Conservation (phyloP, 2,113 vertebrate species). For the Oryzias javanicus region DNA sequence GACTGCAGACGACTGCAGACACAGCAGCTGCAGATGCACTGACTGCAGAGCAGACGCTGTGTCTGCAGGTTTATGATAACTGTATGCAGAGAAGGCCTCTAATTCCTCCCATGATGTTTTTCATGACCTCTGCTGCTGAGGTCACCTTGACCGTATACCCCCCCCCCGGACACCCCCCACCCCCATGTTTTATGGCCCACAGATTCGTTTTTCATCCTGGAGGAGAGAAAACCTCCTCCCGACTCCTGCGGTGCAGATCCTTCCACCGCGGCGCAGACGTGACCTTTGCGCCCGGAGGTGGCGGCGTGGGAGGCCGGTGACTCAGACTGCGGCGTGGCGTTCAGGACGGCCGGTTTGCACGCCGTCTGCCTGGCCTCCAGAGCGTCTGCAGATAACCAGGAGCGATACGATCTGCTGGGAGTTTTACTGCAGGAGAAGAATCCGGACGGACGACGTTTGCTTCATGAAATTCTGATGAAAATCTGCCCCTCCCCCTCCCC, state of each 20-base stretch:
- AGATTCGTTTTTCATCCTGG: conserved; percentile 24
- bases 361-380: not conserved
- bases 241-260: conserved; percentile 5
- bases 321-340: conserved; percentile 9
- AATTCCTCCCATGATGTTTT: conserved; percentile 1
- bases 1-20: no score
- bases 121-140: not conserved
- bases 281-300: conserved; percentile 58
- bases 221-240: not conserved
- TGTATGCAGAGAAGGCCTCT: no score
- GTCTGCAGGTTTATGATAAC: no score
- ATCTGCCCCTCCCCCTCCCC: not conserved
- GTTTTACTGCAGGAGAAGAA: conserved; percentile 10
- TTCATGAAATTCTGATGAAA: conserved; percentile 8
- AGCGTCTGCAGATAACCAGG: conserved; percentile 6
- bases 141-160: conserved; percentile 41
- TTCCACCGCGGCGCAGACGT: conserved; percentile 31
- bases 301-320: conserved; percentile 29
- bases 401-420: conserved; percentile 3
- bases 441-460: conserved; percentile 12
- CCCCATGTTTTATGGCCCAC: conserved; percentile 38
- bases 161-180: conserved; percentile 17
- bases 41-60: no score
- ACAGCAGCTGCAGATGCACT: no score
- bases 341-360: not conserved